Evolutionary conservation across 1,140 invertebrate genomes (phyloP), one percentile per base, ranked within the genome.

Genomic region (Drosophila grimshawi): DNA sequence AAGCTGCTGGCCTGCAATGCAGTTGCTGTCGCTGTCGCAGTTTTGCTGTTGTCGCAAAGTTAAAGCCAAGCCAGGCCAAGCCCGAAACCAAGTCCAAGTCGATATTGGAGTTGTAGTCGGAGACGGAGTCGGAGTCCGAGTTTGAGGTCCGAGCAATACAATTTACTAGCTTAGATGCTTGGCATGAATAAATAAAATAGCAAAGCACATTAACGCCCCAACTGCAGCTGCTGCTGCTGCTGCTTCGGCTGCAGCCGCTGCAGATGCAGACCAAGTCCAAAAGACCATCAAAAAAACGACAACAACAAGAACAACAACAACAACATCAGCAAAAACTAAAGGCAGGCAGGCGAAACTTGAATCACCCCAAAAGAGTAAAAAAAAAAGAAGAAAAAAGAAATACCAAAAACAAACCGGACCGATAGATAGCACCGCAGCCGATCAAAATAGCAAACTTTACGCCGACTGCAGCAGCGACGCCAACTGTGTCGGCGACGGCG

Each of bases 161-260:
- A 89, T 89, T 89, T 89, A 89, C 85, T 89, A 89, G 85, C 85
- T 89, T 90, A 89, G 86, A 89, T 82, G 86, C 86, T 86, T 89
- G 85, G 75, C 86, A 89, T 89, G 85, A 89, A 89, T 89, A 89
- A 89, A 89, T 89, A 89, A 89, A 89, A 89, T 89, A 89, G 86
- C 86, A 61, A 85, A 88, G 86, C 86, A 88, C 85, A 89, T 89
- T 89, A 90, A 89, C 85, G 86, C 85, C 85, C 85, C 85, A 63
- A 63, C 80, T 90, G 85, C 85, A 90, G 85, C 85, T 89, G 85
- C 85, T 43, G 39, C 39, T 85, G 85, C 39, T 3, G 67, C 67
- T 60, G 67, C 70, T 63, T 73, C 67, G 63, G 63, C 63, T 67
- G 63, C 55, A 30, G 29, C 65, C 6, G 63, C 52, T 3, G 43